Base-by-base conservation (phyloP, 2,888 invertebrate species). In the Tolmerus cingulatus region DNA sequence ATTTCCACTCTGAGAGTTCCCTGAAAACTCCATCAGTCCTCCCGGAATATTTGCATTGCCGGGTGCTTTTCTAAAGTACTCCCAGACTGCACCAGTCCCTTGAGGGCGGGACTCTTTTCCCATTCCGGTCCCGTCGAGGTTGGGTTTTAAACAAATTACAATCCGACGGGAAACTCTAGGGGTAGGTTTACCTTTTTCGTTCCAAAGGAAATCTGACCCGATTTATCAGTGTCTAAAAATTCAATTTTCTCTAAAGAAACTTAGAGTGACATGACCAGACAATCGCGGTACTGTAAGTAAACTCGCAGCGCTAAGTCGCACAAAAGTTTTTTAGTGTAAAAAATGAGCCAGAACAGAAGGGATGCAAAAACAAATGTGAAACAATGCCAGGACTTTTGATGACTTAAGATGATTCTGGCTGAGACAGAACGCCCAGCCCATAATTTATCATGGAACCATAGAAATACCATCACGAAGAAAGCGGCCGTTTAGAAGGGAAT, bases 171-270 rank as follows among this genome's bases (percentile, higher is more conserved):
- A 51, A 51, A 19, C 66, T 12, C 12, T 2, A 5, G 23, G 23
- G 12, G 66, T 66, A 12, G 66, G 16, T 51, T 51, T 51, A 5
- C 27, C 66, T 5, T 55, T 55, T 55, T 66, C 66, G 19, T 66
- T 23, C 66, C 66, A 23, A 12, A 23, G 23, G 40, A 78, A 78
- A 78, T 19, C 78, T 78, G n/a, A 40, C 78, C 4, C 78, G n/a
- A 78, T 78, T 78, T 43, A 23, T 78, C 78, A 78, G 43, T 78
- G 78, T 78, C 78, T 78, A 46, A 78, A 78, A 78, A 37, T 78
- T 78, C 43, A 78, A 78, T 78, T 78, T 78, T 37, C 78, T 43
- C 43, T 19, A 40, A 27, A 19, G 27, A 66, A 51, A 79, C 51
- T 79, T 79, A 51, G 51, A 79, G 30, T 51, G 51, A 79, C 79